phyloP scores from a whole-genome alignment of 2,113 vertebrate species.

The Apus apus region DNA sequence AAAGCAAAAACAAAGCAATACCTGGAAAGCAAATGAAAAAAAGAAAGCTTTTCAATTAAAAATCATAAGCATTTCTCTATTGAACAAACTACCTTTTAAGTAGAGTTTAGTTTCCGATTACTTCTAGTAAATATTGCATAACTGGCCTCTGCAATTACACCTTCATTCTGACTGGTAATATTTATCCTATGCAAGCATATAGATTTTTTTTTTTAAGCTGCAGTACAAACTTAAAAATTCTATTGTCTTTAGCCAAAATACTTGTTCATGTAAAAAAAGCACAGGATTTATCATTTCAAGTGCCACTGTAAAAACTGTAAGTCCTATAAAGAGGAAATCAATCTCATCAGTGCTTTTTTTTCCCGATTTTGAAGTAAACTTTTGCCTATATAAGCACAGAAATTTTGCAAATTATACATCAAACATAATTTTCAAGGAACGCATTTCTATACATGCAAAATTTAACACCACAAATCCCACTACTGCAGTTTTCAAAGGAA shows the following conservation, averaged over 20 bases:
- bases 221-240: background rate
- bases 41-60: background rate
- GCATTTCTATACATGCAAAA: background rate
- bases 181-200: background rate
- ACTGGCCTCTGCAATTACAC: background rate
- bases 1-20: slow-evolving; percentile 96
- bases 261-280: background rate
- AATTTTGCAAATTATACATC: background rate
- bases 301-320: background rate
- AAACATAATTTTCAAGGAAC: background rate
- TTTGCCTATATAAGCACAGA: background rate
- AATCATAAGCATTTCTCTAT: background rate
- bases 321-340: background rate
- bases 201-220: background rate
- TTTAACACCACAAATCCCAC: background rate
- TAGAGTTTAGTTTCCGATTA: background rate
- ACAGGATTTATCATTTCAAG: background rate
- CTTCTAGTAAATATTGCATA: background rate
- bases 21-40: slow-evolving; percentile 75
- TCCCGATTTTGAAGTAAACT: background rate
- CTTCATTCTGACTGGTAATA: background rate
- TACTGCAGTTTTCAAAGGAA: background rate
- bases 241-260: background rate
- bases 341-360: background rate
- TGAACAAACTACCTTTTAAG: background rate